Evolutionary conservation across 2,888 invertebrate species (phyloP).

Genomic region (Cistogaster globosa): DNA sequence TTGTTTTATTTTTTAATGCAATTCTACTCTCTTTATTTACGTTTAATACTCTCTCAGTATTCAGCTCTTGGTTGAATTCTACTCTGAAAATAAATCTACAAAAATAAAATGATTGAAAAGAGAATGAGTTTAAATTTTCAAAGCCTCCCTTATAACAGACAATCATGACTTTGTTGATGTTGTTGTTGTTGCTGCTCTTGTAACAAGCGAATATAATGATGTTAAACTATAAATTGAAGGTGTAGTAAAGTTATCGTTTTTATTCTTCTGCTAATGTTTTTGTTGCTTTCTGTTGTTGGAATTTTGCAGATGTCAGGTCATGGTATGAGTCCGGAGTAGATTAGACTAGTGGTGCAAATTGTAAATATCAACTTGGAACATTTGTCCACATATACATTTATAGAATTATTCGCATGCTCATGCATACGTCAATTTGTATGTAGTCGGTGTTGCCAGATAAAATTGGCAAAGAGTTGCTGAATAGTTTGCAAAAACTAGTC

Average conservation of each 20-base stretch:
- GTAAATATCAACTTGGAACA: constrained; percentile 44
- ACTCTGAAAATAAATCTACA: too few relatives aligned
- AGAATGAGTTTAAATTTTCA: constrained; percentile 12
- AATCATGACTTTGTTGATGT: constrained; percentile 38
- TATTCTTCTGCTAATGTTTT: constrained; percentile 5
- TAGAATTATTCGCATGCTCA: neutral
- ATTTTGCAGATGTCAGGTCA: constrained; percentile 71
- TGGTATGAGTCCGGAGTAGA: constrained; percentile 50
- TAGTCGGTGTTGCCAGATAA: too few relatives aligned
- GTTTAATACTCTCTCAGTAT: neutral
- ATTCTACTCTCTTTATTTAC: constrained; percentile 25
- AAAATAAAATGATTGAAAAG: neutral
- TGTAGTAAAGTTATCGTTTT: constrained; percentile 33
- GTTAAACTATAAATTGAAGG: constrained; percentile 63
- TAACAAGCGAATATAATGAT: constrained; percentile 47
- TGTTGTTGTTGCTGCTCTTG: constrained; percentile 29
- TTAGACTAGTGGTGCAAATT: constrained; percentile 61
- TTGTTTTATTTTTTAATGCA: constrained; percentile 27
- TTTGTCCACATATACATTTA: constrained; percentile 19
- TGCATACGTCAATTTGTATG: neutral
- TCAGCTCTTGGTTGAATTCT: neutral
- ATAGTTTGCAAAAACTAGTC: too few relatives aligned
- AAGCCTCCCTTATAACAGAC: constrained; percentile 64
- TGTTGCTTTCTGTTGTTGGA: constrained; percentile 47
- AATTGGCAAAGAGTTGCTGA: too few relatives aligned